Conservation (phyloP, 2,113 vertebrate genomes). For the Pygoscelis antarcticus region DNA sequence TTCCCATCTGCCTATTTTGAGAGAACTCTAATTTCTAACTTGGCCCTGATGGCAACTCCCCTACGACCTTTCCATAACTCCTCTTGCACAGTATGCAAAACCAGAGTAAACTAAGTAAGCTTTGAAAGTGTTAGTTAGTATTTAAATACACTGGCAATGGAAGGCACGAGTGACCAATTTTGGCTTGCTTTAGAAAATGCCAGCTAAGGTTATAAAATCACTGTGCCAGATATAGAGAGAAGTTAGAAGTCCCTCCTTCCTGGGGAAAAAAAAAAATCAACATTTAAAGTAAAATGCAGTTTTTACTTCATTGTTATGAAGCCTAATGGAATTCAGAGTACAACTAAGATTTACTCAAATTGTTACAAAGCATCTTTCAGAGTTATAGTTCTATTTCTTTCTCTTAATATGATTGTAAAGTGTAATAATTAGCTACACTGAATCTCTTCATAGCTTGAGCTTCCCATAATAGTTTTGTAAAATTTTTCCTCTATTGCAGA, state of each 20-base stretch:
- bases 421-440: neutral
- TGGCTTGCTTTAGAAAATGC: neutral
- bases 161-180: neutral
- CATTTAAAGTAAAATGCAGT: neutral
- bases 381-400: neutral
- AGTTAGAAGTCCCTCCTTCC: neutral
- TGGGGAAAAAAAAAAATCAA: neutral
- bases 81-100: neutral
- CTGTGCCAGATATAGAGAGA: neutral
- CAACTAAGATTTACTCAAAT: neutral
- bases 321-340: neutral
- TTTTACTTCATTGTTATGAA: neutral
- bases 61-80: neutral
- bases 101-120: neutral
- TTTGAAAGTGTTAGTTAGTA: neutral
- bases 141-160: neutral
- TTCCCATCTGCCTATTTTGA: neutral
- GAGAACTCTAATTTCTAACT: neutral
- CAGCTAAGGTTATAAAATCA: neutral
- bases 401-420: neutral
- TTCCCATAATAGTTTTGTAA: neutral
- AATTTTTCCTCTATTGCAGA: neutral
- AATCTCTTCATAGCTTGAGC: neutral
- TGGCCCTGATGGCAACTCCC: neutral
- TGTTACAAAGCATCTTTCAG: neutral